A percentile compares a stretch with the other conserved stretches of the same genome.
Conservation (phyloP, 2,113 vertebrate genomes). For the Festucalex cinctus region DNA sequence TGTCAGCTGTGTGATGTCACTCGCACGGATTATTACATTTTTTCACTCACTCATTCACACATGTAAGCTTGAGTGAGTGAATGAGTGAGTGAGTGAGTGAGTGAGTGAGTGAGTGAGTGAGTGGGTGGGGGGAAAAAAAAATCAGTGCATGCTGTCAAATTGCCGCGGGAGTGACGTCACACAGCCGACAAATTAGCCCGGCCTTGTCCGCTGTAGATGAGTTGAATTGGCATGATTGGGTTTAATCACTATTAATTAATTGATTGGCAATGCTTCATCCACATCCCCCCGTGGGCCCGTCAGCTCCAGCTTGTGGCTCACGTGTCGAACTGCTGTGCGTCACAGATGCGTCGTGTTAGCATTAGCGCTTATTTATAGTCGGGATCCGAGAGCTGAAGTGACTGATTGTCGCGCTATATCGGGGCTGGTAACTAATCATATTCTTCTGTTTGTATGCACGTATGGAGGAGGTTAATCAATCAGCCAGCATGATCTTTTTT, state of each 20-base stretch:
- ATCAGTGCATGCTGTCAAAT: no score
- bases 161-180: no score
- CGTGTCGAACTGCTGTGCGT: constrained; percentile 5
- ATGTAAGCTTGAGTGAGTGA: no score
- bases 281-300: neutral
- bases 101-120: no score
- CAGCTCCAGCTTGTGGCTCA: constrained; percentile 21
- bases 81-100: no score
- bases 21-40: no score
- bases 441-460: neutral
- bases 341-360: constrained; percentile 11
- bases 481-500: constrained; percentile 15
- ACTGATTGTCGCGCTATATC: neutral
- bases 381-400: neutral
- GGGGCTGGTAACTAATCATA: constrained; percentile 8
- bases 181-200: no score
- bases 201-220: no score
- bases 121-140: no score
- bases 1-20: no score
- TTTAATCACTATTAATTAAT: constrained; percentile 16
- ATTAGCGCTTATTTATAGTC: constrained; percentile 21
- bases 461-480: constrained; percentile 8
- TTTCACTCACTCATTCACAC: no score
- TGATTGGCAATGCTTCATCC: constrained; percentile 2
- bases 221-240: neutral